phyloP scores from a whole-genome alignment of 2,888 invertebrate species.

The Harpagoxenus sublaevis region DNA sequence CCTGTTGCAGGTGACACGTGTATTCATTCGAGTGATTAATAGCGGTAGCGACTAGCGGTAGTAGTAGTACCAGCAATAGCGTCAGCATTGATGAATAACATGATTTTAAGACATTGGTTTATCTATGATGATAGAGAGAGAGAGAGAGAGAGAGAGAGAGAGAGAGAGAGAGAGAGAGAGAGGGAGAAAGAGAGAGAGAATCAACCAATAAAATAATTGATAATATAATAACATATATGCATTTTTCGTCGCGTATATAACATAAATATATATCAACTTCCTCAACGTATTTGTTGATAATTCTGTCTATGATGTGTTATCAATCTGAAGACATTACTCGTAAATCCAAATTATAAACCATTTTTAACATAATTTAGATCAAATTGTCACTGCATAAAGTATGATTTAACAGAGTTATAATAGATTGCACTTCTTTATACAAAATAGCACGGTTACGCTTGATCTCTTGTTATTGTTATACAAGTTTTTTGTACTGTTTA shows the following conservation, averaged over 20 bases:
- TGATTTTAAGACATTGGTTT: background rate
- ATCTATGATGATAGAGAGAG: background rate
- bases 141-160: too few species aligned
- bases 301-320: background rate
- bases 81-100: background rate
- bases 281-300: background rate
- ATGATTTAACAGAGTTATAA: background rate
- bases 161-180: too few species aligned
- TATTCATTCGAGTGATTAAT: slow-evolving; percentile 9
- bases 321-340: background rate
- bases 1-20: background rate
- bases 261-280: background rate
- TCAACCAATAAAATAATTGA: background rate
- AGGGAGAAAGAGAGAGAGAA: too few species aligned
- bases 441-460: background rate
- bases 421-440: background rate
- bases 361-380: background rate
- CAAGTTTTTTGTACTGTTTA: background rate
- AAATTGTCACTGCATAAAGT: background rate
- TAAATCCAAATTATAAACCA: background rate
- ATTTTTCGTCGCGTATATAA: background rate
- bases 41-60: background rate
- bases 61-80: background rate
- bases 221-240: background rate
- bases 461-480: background rate